Conservation (phyloP, 2,113 vertebrate species). For the Hylia prasina region DNA sequence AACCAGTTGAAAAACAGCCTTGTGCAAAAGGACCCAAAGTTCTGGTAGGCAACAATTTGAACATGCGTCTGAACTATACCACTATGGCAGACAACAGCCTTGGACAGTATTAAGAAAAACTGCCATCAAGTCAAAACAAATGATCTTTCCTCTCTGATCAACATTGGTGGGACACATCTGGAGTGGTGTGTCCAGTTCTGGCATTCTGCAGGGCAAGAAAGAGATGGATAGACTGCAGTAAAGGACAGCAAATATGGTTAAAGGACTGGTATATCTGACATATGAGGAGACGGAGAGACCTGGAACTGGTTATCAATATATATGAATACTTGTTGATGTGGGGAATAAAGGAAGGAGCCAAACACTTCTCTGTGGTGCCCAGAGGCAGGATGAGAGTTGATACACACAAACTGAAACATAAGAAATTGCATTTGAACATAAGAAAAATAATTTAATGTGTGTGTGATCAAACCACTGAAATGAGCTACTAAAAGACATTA, state of each 20-base stretch:
- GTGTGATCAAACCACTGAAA: not conserved
- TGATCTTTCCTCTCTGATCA: not conserved
- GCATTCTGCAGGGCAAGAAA: not conserved
- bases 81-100: not conserved
- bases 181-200: not conserved
- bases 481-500: not conserved
- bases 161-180: not conserved
- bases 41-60: not conserved
- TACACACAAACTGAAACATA: not conserved
- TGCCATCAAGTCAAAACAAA: not conserved
- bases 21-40: not conserved
- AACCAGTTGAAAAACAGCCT: not conserved
- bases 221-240: not conserved
- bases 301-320: not conserved
- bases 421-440: not conserved
- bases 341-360: not conserved
- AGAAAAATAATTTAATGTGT: not conserved
- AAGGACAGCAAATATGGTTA: not conserved
- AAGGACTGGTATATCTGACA: not conserved
- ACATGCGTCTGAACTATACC: not conserved
- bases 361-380: not conserved
- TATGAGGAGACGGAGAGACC: not conserved
- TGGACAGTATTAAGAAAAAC: not conserved
- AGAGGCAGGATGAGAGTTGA: not conserved
- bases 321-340: not conserved